These are phyloP conservation scores for Rostratula benghalensis DNA, from an alignment of 2,113 vertebrate genomes.

Conservation along the genomic window DNA sequence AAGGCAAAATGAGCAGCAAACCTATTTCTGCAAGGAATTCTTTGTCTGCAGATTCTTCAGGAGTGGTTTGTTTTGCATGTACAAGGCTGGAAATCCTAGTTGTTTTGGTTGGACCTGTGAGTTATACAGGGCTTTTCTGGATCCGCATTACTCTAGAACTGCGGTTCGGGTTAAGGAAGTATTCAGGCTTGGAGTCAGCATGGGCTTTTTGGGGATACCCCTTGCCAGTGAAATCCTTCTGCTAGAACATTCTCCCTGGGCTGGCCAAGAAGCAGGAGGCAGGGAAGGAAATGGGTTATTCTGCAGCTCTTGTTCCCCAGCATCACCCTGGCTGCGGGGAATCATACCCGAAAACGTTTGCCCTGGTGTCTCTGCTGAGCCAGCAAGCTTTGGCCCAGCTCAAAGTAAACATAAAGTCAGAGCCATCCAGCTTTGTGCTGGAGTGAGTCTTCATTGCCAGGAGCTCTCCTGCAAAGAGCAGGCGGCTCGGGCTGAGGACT, in stretches of 20 bases:
- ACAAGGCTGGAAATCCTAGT: conserved; percentile 31
- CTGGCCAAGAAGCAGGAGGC: neutral
- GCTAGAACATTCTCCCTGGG: conserved; percentile 24
- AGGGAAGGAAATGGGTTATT: conserved; percentile 14
- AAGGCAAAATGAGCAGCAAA: conserved; percentile 55
- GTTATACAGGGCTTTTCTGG: conserved; percentile 56
- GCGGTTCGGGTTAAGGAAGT: conserved; percentile 52
- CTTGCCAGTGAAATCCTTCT: conserved; percentile 64
- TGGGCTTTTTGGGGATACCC: conserved; percentile 49
- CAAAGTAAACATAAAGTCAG: neutral
- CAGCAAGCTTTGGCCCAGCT: neutral
- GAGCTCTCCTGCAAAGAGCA: neutral
- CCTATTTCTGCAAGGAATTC: conserved; percentile 61
- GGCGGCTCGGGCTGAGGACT: fast-evolving
- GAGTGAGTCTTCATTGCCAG: neutral
- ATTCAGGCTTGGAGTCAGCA: conserved; percentile 32
- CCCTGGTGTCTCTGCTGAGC: neutral
- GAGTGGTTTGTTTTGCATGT: conserved; percentile 61
- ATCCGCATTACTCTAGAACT: conserved; percentile 37
- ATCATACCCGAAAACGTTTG: neutral
- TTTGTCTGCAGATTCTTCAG: conserved; percentile 68
- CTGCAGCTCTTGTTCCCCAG: neutral
- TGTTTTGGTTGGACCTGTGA: conserved; percentile 52
- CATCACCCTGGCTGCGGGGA: neutral
- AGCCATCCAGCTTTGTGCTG: neutral